phyloP scores from a whole-genome alignment of 2,888 invertebrate genomes.

The Hofmannophila pseudospretella region DNA sequence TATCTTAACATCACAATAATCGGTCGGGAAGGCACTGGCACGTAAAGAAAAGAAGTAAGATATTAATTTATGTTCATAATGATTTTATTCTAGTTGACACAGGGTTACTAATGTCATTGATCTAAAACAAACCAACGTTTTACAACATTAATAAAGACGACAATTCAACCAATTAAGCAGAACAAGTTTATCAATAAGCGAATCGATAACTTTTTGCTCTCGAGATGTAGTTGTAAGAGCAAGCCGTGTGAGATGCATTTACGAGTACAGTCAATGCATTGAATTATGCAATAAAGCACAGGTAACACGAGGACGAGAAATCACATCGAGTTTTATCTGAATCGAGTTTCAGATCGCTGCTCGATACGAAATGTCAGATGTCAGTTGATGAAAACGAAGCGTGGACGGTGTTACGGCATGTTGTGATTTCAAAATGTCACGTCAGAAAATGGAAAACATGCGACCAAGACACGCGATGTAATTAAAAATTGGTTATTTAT shows the following conservation, averaged over 20 bases:
- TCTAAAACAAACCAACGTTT: not conserved
- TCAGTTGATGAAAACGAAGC: conserved; percentile 10
- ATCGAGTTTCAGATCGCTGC: conserved; percentile 15
- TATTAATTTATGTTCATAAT: too few relatives aligned
- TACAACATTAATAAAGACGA: conserved; percentile 7
- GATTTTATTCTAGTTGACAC: too few relatives aligned
- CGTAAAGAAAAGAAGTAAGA: too few relatives aligned
- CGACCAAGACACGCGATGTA: too few relatives aligned
- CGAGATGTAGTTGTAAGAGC: conserved; percentile 13
- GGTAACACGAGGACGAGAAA: conserved; percentile 10
- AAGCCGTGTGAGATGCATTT: conserved; percentile 16
- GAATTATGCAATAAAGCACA: conserved; percentile 10
- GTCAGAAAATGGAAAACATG: conserved; percentile 7
- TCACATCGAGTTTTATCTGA: conserved; percentile 12
- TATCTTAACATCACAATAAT: too few relatives aligned
- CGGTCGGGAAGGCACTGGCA: too few relatives aligned
- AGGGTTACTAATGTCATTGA: too few relatives aligned
- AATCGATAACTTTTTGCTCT: conserved; percentile 19
- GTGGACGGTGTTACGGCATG: conserved; percentile 2
- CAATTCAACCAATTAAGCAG: conserved; percentile 23
- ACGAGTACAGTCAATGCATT: conserved; percentile 10
- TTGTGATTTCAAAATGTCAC: conserved; percentile 10
- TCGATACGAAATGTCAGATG: conserved; percentile 38
- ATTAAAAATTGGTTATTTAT: too few relatives aligned
- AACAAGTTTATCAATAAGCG: conserved; percentile 23